Percentiles rank a stretch among this genome's conserved stretches.
phyloP scores from a whole-genome alignment of 2,113 vertebrate species.

The Dipodomys ordii region DNA sequence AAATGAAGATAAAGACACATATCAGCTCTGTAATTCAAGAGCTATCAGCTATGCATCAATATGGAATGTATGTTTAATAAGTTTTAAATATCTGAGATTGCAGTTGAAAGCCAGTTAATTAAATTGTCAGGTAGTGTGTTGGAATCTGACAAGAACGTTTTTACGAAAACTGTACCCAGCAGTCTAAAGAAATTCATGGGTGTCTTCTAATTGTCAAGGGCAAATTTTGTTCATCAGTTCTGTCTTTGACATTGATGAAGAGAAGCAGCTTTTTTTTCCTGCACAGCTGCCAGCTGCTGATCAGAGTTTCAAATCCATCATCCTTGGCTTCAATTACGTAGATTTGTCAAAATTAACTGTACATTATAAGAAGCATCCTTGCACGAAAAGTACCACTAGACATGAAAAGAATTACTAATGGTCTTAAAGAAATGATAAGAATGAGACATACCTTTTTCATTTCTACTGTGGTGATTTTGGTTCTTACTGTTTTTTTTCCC shows the following conservation, averaged over 20 bases:
- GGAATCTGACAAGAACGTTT: slow-evolving; percentile 93
- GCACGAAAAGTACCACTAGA: slow-evolving; percentile 90
- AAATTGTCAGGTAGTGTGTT: slow-evolving; percentile 92
- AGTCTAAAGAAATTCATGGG: slow-evolving; percentile 92
- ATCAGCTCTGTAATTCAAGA: slow-evolving; percentile 85
- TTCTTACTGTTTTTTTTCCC: slow-evolving; percentile 62
- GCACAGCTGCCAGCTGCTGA: slow-evolving; percentile 93
- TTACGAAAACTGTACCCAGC: slow-evolving; percentile 91
- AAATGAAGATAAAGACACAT: slow-evolving; percentile 81
- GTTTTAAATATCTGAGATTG: slow-evolving; percentile 93
- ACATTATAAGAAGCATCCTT: slow-evolving; percentile 93
- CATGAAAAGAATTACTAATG: slow-evolving; percentile 91
- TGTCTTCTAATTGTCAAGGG: slow-evolving; percentile 94
- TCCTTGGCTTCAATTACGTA: slow-evolving; percentile 93
- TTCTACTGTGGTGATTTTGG: slow-evolving; percentile 73
- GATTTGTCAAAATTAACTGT: slow-evolving; percentile 94
- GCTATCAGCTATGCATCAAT: slow-evolving; percentile 89
- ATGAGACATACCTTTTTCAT: slow-evolving; percentile 75
- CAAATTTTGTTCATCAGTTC: slow-evolving; percentile 92
- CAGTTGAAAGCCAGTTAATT: slow-evolving; percentile 93
- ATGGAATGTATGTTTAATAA: slow-evolving; percentile 92
- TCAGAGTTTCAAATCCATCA: slow-evolving; percentile 93
- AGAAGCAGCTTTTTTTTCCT: slow-evolving; percentile 90
- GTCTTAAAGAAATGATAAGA: slow-evolving; percentile 85
- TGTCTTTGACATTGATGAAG: slow-evolving; percentile 93